Base-by-base conservation (phyloP, 2,113 vertebrate genomes). In the Sigmodon hispidus region DNA sequence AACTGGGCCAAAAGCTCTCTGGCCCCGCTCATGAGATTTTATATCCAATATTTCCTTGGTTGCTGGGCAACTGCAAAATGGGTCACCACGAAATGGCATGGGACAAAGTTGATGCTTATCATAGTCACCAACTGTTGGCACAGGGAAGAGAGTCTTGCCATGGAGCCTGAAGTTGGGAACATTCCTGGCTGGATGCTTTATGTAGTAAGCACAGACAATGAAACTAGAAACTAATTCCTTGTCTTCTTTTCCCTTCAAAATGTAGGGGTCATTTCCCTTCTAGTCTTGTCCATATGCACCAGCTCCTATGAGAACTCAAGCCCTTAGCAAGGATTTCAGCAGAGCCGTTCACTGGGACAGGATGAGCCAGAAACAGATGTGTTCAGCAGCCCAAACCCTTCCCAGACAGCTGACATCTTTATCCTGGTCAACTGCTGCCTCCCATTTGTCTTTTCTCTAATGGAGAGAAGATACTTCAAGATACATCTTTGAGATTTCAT, bases 351-450 rank as follows among this genome's bases (percentile, higher is more conserved):
- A 95, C 94, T 96, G 95, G 93, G 95, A 97, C 96, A 96, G 95
- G 65, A 92, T 91, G 73, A 89, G 96, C 92, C 5, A 95, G 96
- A 26, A 97, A 85, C 84, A 93, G 94, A 94, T 92, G 95, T 97
- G 97, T 97, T 98, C 96, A 95, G 75, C 69, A 97, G 59, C 77
- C 87, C 96, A 95, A 94, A 97, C 97, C 96, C 63, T 97, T 97
- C 94, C 13, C 95, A 97, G 89, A 43, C 65, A 94, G 96, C 96
- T 97, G 88, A 85, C 91, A 88, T 88, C 94, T 95, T 97, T 80
- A 89, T 59, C 36, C 55, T 6, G 45, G 21, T 67, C 84, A 86
- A 3, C 5, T 24, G 22, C 57, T 90, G 40, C 90, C 48, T 85
- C 40, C 65, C 63, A 19, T 13, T 57, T 8, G 19, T 72, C 86